Percentiles rank a stretch among this genome's conserved stretches.
These are phyloP conservation scores for Cinara cedri DNA, from an alignment of 2,888 invertebrate genomes.

Conservation along the genomic window DNA sequence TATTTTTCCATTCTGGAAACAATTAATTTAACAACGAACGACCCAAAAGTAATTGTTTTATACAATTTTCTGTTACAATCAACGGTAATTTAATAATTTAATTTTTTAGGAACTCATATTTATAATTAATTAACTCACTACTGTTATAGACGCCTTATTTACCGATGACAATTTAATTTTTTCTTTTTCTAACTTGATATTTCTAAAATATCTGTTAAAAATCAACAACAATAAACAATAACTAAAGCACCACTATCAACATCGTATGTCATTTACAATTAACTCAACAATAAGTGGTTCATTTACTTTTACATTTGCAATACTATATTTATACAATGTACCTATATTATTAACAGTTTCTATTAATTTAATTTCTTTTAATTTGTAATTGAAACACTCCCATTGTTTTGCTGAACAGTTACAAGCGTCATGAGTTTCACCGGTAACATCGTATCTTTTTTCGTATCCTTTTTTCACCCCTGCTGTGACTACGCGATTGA, in stretches of 20 bases:
- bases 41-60: too few species aligned
- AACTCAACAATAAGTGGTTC: not conserved
- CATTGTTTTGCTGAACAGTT: not conserved
- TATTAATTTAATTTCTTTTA: not conserved
- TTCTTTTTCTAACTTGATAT: not conserved
- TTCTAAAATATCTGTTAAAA: not conserved
- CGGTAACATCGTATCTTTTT: not conserved
- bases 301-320: not conserved
- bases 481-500: not conserved
- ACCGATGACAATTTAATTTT: not conserved
- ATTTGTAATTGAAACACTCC: not conserved
- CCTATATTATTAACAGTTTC: not conserved
- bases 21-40: too few species aligned
- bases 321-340: not conserved
- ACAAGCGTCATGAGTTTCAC: not conserved
- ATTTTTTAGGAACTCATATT: not conserved
- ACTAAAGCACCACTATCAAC: not conserved
- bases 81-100: constrained; percentile 6
- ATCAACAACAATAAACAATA: not conserved
- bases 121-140: constrained; percentile 1
- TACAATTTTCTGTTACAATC: not conserved
- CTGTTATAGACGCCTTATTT: not conserved
- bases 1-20: too few species aligned
- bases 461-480: not conserved
- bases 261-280: not conserved